Evolutionary conservation across 2,113 vertebrate genomes (phyloP).

Genomic region (Astur gentilis): DNA sequence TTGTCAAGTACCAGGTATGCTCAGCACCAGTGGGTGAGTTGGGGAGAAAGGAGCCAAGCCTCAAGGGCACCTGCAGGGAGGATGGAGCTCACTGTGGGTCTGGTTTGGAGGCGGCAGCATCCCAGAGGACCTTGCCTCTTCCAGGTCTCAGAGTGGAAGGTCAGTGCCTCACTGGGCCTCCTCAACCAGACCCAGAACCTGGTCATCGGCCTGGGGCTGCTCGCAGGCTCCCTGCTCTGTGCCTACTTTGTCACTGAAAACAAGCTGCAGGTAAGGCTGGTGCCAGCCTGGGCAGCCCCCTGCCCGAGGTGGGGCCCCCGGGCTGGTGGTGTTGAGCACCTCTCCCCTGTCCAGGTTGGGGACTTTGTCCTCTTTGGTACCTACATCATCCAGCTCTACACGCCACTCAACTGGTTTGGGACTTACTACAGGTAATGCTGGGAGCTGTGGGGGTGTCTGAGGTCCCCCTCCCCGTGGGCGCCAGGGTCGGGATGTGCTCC

Average conservation of each 20-base stretch:
- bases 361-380: slow-evolving; percentile 95
- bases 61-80: neutral
- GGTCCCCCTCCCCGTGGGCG: neutral
- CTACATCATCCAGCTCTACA: slow-evolving; percentile 96
- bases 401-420: slow-evolving; percentile 95
- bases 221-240: slow-evolving; percentile 90
- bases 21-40: neutral
- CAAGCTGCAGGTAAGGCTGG: slow-evolving; percentile 81
- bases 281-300: neutral
- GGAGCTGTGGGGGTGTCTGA: neutral
- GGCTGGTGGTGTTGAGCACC: neutral
- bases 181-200: slow-evolving; percentile 96
- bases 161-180: slow-evolving; percentile 86
- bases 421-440: slow-evolving; percentile 91
- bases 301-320: neutral
- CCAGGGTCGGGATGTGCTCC: neutral
- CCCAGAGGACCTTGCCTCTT: neutral
- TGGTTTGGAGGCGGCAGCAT: neutral
- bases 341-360: slow-evolving; percentile 79
- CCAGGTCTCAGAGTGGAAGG: slow-evolving; percentile 89
- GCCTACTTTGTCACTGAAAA: slow-evolving; percentile 90
- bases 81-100: neutral
- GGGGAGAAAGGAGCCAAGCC: neutral
- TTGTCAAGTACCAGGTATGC: slow-evolving; percentile 89
- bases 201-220: slow-evolving; percentile 85